phyloP scores from a whole-genome alignment of 2,888 invertebrate species.

The Andrena dorsata region DNA sequence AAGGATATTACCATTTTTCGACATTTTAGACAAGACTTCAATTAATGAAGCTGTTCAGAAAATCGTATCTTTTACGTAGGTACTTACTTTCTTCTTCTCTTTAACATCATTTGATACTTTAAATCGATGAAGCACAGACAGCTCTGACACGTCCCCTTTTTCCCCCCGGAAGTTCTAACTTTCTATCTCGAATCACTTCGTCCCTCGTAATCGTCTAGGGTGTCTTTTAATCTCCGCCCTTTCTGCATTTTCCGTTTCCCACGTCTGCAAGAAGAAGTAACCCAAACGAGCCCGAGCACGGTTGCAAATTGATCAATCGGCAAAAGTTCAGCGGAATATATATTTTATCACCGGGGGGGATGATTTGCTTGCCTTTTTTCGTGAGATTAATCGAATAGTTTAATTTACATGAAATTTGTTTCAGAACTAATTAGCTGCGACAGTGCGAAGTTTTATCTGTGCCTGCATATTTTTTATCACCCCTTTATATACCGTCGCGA shows the following conservation, averaged over 20 bases:
- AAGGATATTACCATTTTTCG: too few relatives aligned
- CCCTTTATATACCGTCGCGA: neutral
- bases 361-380: neutral
- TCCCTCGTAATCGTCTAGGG: neutral
- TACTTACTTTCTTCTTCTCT: too few relatives aligned
- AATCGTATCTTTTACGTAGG: too few relatives aligned
- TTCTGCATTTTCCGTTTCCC: neutral
- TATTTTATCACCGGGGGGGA: neutral
- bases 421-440: slow-evolving; percentile 49
- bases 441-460: slow-evolving; percentile 29
- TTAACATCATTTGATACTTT: slow-evolving; percentile 1
- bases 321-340: slow-evolving; percentile 11
- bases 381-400: slow-evolving; percentile 51
- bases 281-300: neutral
- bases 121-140: slow-evolving; percentile 32
- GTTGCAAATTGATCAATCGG: slow-evolving; percentile 29
- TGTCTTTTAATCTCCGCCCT: slow-evolving; percentile 17
- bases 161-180: slow-evolving; percentile 24
- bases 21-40: too few relatives aligned
- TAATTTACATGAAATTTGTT: slow-evolving; percentile 50
- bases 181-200: neutral
- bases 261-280: neutral
- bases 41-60: too few relatives aligned
- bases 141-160: slow-evolving; percentile 43
- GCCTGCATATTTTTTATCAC: slow-evolving; percentile 4